phyloP scores from a whole-genome alignment of 2,113 vertebrate species.

The Hippolais icterina region DNA sequence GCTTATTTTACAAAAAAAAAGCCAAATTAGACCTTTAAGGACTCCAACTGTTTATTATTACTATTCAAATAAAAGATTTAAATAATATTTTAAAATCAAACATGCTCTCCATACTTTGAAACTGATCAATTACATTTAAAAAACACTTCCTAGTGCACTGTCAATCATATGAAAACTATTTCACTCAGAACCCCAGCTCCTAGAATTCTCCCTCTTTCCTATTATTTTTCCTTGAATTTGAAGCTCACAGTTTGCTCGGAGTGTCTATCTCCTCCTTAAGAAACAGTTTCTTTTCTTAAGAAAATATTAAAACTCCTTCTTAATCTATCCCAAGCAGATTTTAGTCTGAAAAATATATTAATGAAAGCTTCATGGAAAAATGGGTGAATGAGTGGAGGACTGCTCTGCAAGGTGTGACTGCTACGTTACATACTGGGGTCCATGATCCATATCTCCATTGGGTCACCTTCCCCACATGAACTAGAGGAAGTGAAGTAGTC shows the following conservation, averaged over 20 bases:
- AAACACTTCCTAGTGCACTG: not conserved
- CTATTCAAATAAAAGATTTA: not conserved
- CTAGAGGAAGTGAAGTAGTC: slow-evolving; percentile 77
- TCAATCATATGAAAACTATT: not conserved
- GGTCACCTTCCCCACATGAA: slow-evolving; percentile 70
- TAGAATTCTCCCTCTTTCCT: not conserved
- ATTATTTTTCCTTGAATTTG: not conserved
- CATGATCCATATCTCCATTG: slow-evolving; percentile 96
- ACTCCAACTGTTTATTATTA: not conserved
- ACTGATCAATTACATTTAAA: not conserved
- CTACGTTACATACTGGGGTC: slow-evolving; percentile 84
- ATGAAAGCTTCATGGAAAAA: not conserved
- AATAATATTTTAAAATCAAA: not conserved
- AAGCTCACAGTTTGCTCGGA: not conserved
- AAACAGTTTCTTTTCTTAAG: not conserved
- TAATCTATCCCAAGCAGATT: not conserved
- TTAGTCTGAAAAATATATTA: not conserved
- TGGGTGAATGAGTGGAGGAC: not conserved
- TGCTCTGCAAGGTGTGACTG: not conserved
- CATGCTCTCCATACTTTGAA: not conserved
- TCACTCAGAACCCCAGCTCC: not conserved
- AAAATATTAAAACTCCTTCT: not conserved
- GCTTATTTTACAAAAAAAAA: not conserved
- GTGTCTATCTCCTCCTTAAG: not conserved
- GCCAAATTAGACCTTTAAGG: not conserved